Evolutionary conservation across 2,888 invertebrate genomes (phyloP), one percentile per base, ranked within the genome.

Genomic region (Drosophila mimica): DNA sequence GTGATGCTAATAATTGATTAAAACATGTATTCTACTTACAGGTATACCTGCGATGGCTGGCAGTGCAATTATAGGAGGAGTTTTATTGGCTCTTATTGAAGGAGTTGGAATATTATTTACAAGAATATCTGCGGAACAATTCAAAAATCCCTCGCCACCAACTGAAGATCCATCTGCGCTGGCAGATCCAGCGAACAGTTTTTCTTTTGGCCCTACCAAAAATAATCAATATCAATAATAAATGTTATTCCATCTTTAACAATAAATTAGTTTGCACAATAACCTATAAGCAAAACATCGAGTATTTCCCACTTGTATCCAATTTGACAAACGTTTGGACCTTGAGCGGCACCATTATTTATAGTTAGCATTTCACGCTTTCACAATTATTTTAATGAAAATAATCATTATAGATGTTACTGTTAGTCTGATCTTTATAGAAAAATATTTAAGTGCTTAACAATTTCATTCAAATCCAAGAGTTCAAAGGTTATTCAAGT

Each of bases 101-200:
- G 99, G 99, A 74, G 96, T 99, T 75, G 98, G 99, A 79, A 98
- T 99, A 84, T 94, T 99, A 92, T 97, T 99, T 92, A 99, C 98
- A 15, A 95, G 98, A 90, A 95, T 98, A 91, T 96, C 97, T 36
- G 98, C 99, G 0, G 98, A 98, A 91, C 98, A 98, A 93, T 99
- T 98, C 92, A 96, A 97, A 94, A 98, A 98, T 49, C 96, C 96
- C 61, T 94, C 95, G 56, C 95, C 97, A 7, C 95, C 96, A 66
- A 95, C 96, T 74, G 97, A 97, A 90, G 97, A 97, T 92, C 96
- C 97, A 0, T 95, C 96, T 36, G 95, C 95, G 58, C 93, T 97
- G 72, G 95, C 95, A n/a, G 95, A 95, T 51, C 94, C 95, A 25
- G 91, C 94, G 31, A 92, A 92, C 25, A 89, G 85, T 33, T 93